Conservation (phyloP, 1,140 invertebrate genomes). For the Whitmania pigra region DNA sequence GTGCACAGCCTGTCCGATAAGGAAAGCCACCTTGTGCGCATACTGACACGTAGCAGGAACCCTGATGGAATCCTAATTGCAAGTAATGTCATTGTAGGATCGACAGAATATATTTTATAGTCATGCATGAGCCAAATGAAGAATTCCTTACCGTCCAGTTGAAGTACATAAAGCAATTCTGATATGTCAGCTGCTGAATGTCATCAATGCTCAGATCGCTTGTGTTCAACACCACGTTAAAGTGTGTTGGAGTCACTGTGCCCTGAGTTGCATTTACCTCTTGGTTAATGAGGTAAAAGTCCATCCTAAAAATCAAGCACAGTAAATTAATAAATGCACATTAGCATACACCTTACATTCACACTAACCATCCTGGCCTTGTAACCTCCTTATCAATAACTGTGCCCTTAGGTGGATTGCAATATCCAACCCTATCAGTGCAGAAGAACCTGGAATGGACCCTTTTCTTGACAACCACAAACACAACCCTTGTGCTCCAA, state of each 20-base stretch:
- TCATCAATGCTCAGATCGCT: constrained; percentile 51
- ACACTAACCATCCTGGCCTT: constrained; percentile 22
- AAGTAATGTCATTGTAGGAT: not conserved
- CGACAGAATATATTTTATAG: no score
- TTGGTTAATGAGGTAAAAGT: constrained; percentile 69
- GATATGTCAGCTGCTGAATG: constrained; percentile 65
- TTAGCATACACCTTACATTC: no score
- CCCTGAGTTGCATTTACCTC: constrained; percentile 52
- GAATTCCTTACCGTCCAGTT: constrained; percentile 54
- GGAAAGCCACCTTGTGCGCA: constrained; percentile 68
- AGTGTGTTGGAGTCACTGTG: constrained; percentile 66
- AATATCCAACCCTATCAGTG: constrained; percentile 31
- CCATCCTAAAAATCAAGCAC: constrained; percentile 38
- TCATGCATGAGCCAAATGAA: no score
- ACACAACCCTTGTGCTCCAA: not conserved
- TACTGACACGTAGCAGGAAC: constrained; percentile 45
- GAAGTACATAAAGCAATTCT: constrained; percentile 68
- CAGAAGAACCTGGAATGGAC: constrained; percentile 44
- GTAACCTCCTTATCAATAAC: constrained; percentile 56
- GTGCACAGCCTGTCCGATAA: constrained; percentile 57
- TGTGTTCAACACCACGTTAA: constrained; percentile 60
- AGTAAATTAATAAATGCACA: not conserved
- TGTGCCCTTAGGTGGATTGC: constrained; percentile 71
- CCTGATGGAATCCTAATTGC: constrained; percentile 12
- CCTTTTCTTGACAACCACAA: constrained; percentile 72